Evolutionary conservation across 2,888 invertebrate species (phyloP).

Genomic region (Ceraclea dissimilis): DNA sequence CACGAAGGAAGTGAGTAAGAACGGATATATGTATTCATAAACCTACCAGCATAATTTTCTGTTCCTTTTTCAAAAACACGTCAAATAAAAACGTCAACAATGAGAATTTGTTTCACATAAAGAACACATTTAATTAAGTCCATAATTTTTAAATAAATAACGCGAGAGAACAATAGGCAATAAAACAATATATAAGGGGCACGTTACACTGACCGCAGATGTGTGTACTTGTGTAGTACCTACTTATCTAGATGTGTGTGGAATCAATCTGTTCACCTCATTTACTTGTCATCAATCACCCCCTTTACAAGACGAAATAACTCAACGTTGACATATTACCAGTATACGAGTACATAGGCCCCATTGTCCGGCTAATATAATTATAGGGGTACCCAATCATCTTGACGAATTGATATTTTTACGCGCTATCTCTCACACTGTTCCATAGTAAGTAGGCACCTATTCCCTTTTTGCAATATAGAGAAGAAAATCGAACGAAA

Average conservation of each 20-base stretch:
- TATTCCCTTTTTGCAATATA: no score
- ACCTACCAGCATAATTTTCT: no score
- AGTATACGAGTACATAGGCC: no score
- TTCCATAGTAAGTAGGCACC: no score
- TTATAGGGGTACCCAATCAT: no score
- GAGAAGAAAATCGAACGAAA: no score
- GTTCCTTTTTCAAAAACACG: no score
- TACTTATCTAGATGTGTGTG: background rate
- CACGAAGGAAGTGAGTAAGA: no score
- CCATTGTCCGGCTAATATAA: no score
- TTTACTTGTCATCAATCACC: conserved; percentile 1
- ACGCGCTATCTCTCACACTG: no score
- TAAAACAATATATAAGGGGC: background rate
- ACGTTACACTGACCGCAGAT: background rate
- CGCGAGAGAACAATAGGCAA: background rate
- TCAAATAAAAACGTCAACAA: background rate
- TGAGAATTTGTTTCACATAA: background rate
- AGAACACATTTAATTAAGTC: background rate
- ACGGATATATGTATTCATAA: no score
- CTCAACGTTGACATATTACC: background rate
- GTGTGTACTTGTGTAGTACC: background rate
- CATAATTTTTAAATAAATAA: background rate
- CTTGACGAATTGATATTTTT: no score
- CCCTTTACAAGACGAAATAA: background rate
- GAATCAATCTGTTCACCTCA: background rate